Evolutionary conservation across 2,113 vertebrate genomes (phyloP).

Genomic region (Myocastor coypus): DNA sequence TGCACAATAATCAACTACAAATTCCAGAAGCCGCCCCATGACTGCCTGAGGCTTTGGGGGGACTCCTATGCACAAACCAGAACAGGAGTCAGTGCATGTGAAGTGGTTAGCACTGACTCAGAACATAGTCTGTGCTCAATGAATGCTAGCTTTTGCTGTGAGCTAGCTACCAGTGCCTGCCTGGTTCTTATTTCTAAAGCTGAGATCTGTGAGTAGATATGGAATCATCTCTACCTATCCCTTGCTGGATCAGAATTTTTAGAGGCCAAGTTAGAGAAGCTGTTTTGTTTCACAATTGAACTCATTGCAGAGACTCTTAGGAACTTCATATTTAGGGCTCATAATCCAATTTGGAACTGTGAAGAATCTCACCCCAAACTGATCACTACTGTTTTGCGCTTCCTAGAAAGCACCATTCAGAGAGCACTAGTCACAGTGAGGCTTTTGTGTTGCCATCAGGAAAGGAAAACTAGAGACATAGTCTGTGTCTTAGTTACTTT

Average conservation of each 20-base stretch:
- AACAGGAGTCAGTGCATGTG: neutral
- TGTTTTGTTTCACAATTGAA: neutral
- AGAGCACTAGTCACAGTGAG: neutral
- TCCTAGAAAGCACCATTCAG: neutral
- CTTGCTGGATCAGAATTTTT: neutral
- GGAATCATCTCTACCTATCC: neutral
- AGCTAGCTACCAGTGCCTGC: too few species aligned
- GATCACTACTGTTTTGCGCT: neutral
- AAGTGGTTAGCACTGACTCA: neutral
- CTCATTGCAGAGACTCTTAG: neutral
- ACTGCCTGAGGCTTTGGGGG: too few species aligned
- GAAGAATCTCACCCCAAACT: neutral
- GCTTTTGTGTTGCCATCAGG: neutral
- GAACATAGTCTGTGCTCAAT: neutral
- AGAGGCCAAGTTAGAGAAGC: neutral
- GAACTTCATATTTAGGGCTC: neutral
- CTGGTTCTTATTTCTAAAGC: slow-evolving; percentile 6
- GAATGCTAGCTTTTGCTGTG: neutral
- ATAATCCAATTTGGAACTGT: neutral
- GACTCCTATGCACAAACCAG: too few species aligned
- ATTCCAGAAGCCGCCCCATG: too few species aligned
- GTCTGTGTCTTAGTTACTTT: too few species aligned
- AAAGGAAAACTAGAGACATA: neutral
- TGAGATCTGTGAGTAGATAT: neutral
- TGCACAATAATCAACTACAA: too few species aligned